Conservation (phyloP, 1,140 invertebrate species). For the Macrotrachela quadricornifera region DNA sequence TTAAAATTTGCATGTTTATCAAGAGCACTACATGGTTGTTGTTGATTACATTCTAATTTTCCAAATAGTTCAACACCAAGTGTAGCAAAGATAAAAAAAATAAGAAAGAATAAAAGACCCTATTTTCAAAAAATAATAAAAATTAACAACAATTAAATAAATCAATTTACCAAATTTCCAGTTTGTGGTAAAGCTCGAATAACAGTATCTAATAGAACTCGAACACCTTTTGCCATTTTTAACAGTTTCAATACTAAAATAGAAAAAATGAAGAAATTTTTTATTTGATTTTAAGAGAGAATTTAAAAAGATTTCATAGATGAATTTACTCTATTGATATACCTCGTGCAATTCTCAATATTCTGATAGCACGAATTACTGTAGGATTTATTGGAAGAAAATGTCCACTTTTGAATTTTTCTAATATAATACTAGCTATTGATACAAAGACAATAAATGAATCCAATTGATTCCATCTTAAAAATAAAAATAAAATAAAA, state of each 20-base stretch:
- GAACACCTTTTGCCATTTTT: conserved; percentile 98
- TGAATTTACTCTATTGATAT: not conserved
- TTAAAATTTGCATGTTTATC: no score
- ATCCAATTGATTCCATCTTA: conserved; percentile 89
- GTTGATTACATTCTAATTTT: conserved; percentile 46
- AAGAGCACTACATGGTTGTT: no score
- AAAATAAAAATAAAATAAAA: conserved; percentile 10
- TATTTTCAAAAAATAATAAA: no score
- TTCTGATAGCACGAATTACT: conserved; percentile 92
- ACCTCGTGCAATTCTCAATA: conserved; percentile 81
- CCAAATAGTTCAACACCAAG: conserved; percentile 96
- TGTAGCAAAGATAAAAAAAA: conserved; percentile 98
- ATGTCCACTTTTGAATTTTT: conserved; percentile 75
- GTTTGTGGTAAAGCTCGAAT: conserved; percentile 98
- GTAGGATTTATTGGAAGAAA: conserved; percentile 95
- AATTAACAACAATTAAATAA: no score
- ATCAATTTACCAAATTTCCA: conserved; percentile 90
- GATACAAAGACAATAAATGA: conserved; percentile 87
- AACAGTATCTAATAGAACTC: conserved; percentile 86
- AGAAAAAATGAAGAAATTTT: conserved; percentile 3
- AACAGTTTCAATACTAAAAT: conserved; percentile 70
- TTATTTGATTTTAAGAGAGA: no score
- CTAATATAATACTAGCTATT: conserved; percentile 84
- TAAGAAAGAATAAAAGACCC: conserved; percentile 87
- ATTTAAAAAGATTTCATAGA: no score